Conservation (phyloP, 2,113 vertebrate species). For the Alligator sinensis region DNA sequence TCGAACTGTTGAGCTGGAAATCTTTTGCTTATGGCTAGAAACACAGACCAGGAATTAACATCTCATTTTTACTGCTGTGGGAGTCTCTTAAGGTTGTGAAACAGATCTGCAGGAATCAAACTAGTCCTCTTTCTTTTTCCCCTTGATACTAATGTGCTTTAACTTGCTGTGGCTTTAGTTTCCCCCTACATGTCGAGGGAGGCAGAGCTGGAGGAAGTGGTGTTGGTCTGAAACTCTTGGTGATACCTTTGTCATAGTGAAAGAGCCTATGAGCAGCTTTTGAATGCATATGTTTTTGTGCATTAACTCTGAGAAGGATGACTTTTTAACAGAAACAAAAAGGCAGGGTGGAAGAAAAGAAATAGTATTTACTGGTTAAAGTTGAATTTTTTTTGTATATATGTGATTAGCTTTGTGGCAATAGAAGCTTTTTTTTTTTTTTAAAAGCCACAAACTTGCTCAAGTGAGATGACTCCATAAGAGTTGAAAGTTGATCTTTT, state of each 20-base stretch:
- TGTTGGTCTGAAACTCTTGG: neutral
- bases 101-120: neutral
- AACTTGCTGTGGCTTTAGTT: neutral
- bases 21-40: neutral
- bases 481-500: conserved; percentile 19
- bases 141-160: neutral
- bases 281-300: neutral
- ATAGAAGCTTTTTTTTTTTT: neutral
- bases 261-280: neutral
- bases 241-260: neutral
- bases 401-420: neutral
- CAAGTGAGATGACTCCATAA: neutral
- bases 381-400: neutral
- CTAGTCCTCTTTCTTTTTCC: too few species aligned
- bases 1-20: neutral
- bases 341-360: neutral
- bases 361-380: neutral
- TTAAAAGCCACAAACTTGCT: rapidly evolving
- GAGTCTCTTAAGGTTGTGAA: conserved; percentile 5
- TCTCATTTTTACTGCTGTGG: neutral
- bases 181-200: neutral
- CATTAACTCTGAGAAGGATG: too few species aligned
- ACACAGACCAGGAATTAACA: neutral
- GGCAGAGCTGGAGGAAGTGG: neutral
- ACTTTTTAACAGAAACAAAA: neutral